A percentile compares a stretch with the other conserved stretches of the same genome.
These are phyloP conservation scores for Pionites leucogaster DNA, from an alignment of 2,113 vertebrate genomes.

Conservation along the genomic window DNA sequence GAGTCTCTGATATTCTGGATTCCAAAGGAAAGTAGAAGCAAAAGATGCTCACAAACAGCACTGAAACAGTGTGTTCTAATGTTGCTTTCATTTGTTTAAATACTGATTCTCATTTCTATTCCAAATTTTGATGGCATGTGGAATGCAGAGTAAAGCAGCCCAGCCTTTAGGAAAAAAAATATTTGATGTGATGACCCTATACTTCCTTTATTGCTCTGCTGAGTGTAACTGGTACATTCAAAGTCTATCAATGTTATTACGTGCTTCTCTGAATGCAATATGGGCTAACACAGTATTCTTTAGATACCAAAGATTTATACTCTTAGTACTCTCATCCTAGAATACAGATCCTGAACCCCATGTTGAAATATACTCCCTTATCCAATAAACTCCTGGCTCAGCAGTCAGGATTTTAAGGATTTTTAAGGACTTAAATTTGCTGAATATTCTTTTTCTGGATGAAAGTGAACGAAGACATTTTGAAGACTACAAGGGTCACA, in stretches of 20 bases:
- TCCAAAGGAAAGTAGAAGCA: background rate
- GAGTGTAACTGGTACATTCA: background rate
- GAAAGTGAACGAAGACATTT: slow-evolving; percentile 16
- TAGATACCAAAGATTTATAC: background rate
- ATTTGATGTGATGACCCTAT: background rate
- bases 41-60: background rate
- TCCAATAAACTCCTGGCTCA: background rate
- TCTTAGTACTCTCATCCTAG: background rate
- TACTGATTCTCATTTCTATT: background rate
- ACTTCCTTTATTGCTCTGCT: background rate
- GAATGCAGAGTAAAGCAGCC: background rate
- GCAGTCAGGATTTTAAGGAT: background rate
- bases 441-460: background rate
- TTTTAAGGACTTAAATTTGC: slow-evolving; percentile 30
- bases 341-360: background rate
- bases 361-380: background rate
- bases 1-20: background rate
- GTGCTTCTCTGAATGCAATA: background rate
- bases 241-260: background rate
- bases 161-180: background rate
- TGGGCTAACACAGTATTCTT: background rate
- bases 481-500: slow-evolving; percentile 1
- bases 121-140: background rate
- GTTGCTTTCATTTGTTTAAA: background rate
- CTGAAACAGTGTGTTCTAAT: background rate